phyloP scores from a whole-genome alignment of 35 echinoderm and acorn worm species.

The Acanthaster planci region DNA sequence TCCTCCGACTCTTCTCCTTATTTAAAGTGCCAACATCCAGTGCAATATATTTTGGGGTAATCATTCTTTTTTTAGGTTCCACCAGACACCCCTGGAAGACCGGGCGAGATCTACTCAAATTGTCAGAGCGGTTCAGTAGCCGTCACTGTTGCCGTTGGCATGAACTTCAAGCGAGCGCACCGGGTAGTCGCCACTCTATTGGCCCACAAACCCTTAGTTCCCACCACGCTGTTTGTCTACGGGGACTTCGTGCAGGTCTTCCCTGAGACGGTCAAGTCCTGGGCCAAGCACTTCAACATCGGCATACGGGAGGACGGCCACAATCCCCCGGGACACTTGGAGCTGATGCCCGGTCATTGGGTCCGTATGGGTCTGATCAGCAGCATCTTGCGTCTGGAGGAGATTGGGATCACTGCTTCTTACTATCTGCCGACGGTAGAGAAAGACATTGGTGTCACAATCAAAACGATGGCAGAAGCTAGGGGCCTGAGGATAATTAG shows the following conservation, averaged over 20 bases:
- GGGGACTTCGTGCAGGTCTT: conserved; percentile 54
- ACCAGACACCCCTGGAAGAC: conserved; percentile 16
- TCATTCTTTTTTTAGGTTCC: conserved; percentile 17
- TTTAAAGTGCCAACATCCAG: too few relatives aligned
- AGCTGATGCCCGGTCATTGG: conserved; percentile 42
- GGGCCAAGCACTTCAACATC: conserved; percentile 28
- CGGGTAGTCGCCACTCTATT: conserved; percentile 9
- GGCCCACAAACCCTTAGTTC: conserved; percentile 24
- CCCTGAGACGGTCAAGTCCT: conserved; percentile 27
- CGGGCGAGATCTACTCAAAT: conserved; percentile 19
- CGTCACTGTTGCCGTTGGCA: conserved; percentile 41
- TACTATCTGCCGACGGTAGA: conserved; percentile 29
- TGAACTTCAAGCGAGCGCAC: conserved; percentile 41
- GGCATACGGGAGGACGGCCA: conserved; percentile 39
- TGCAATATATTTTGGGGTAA: too few relatives aligned
- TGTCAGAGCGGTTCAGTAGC: conserved; percentile 15
- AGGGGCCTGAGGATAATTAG: conserved; percentile 28
- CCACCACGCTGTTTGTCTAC: conserved; percentile 51
- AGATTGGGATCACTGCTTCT: conserved; percentile 9
- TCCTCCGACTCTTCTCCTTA: too few relatives aligned
- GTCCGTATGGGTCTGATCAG: conserved; percentile 32
- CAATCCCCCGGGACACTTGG: conserved; percentile 34
- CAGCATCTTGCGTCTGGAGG: conserved; percentile 28
- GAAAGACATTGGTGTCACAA: background rate
- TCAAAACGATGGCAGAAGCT: background rate